Conservation (phyloP, 2,888 invertebrate species). For the Tanypteryx hageni region DNA sequence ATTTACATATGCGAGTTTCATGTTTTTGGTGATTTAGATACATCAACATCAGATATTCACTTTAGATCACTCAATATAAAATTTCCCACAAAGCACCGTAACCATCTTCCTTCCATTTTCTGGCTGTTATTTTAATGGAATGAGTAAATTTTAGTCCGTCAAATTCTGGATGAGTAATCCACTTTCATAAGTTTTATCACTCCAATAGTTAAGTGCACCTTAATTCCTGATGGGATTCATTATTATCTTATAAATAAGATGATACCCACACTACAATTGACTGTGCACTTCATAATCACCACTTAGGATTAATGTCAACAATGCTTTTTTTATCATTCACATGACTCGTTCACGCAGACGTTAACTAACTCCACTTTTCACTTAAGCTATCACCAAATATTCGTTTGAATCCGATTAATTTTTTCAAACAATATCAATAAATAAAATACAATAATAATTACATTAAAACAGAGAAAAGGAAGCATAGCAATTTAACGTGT, state of each 20-base stretch:
- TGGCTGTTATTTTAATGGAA: neutral
- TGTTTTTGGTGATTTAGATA: neutral
- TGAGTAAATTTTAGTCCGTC: neutral
- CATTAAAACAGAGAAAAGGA: neutral
- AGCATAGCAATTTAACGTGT: neutral
- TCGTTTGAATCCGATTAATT: neutral
- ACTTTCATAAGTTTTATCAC: too few relatives aligned
- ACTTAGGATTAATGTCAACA: neutral
- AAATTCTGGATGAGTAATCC: neutral
- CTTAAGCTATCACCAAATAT: too few relatives aligned
- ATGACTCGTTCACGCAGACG: neutral
- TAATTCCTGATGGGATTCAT: neutral
- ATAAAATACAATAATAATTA: neutral
- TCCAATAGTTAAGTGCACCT: neutral
- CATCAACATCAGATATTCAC: neutral
- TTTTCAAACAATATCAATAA: neutral
- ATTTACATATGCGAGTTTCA: neutral
- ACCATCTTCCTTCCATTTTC: neutral
- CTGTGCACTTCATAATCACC: neutral
- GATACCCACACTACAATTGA: neutral
- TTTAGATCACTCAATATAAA: conserved; percentile 37
- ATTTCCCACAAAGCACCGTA: conserved; percentile 2
- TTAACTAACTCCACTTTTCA: too few relatives aligned
- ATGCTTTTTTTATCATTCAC: neutral
- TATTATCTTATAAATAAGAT: neutral